A percentile compares a stretch with the other conserved stretches of the same genome.
Conservation (phyloP, 2,888 invertebrate genomes). For the Orthonychiurus folsomi region DNA sequence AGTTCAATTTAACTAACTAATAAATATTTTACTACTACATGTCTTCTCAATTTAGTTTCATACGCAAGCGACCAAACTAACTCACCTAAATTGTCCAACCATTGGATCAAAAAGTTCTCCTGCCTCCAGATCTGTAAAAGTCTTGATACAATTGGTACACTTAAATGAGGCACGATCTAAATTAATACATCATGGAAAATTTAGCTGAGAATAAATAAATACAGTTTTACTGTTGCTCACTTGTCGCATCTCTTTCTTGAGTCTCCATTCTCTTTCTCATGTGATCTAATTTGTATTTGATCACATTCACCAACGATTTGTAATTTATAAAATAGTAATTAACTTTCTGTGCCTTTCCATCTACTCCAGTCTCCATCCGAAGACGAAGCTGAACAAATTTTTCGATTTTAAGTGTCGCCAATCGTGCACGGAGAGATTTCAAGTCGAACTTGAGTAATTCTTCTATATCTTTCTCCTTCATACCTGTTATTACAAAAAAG, state of each 20-base stretch:
- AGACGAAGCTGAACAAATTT: slow-evolving; percentile 86
- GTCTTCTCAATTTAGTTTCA: no score
- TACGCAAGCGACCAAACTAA: no score
- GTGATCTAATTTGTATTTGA: slow-evolving; percentile 92
- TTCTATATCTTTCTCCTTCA: slow-evolving; percentile 54
- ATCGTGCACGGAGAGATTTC: slow-evolving; percentile 81
- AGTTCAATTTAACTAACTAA: neutral
- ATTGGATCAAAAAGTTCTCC: slow-evolving; percentile 54
- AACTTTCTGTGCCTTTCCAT: slow-evolving; percentile 89
- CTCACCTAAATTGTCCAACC: slow-evolving; percentile 75
- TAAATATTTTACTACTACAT: neutral
- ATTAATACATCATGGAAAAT: no score
- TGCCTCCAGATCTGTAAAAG: slow-evolving; percentile 82
- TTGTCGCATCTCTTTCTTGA: slow-evolving; percentile 88
- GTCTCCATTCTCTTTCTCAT: slow-evolving; percentile 93
- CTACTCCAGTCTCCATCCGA: slow-evolving; percentile 88
- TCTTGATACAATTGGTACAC: slow-evolving; percentile 81
- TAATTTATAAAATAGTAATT: slow-evolving; percentile 98
- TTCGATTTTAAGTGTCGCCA: slow-evolving; percentile 77
- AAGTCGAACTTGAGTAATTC: slow-evolving; percentile 86
- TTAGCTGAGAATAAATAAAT: no score
- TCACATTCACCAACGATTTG: slow-evolving; percentile 75
- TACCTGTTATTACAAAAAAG: slow-evolving; percentile 38
- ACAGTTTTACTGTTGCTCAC: no score
- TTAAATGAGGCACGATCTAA: slow-evolving; percentile 91